phyloP scores from a whole-genome alignment of 1,140 invertebrate species.

The Camponotus floridanus region DNA sequence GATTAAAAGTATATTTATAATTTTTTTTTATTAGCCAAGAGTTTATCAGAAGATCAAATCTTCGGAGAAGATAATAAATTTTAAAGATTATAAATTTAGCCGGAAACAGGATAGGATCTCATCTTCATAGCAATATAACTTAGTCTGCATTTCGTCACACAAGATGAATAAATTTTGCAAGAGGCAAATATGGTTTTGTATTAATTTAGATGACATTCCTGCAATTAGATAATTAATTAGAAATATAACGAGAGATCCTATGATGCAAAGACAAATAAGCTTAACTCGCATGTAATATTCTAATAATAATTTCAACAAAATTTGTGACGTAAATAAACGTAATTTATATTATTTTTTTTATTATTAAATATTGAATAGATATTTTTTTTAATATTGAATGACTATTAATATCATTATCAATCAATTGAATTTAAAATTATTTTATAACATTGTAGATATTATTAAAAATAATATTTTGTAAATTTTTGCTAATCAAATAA shows the following conservation, averaged over 20 bases:
- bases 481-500: background rate
- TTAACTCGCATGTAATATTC: background rate
- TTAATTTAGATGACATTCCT: background rate
- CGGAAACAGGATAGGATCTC: background rate
- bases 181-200: background rate
- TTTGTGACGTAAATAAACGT: background rate
- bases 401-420: background rate
- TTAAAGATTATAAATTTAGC: background rate
- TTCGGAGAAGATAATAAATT: background rate
- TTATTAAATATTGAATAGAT: too few relatives aligned
- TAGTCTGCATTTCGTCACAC: background rate
- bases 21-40: background rate
- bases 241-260: background rate
- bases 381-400: background rate
- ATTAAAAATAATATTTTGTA: background rate
- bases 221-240: background rate
- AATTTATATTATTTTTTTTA: too few relatives aligned
- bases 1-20: background rate
- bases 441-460: background rate
- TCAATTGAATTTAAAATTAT: background rate
- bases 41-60: background rate
- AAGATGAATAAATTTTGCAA: constrained; percentile 2
- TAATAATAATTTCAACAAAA: constrained; percentile 11
- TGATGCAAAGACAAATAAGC: background rate
- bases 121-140: background rate